phyloP scores from a whole-genome alignment of 2,113 vertebrate species.

The Cebidichthys violaceus region DNA sequence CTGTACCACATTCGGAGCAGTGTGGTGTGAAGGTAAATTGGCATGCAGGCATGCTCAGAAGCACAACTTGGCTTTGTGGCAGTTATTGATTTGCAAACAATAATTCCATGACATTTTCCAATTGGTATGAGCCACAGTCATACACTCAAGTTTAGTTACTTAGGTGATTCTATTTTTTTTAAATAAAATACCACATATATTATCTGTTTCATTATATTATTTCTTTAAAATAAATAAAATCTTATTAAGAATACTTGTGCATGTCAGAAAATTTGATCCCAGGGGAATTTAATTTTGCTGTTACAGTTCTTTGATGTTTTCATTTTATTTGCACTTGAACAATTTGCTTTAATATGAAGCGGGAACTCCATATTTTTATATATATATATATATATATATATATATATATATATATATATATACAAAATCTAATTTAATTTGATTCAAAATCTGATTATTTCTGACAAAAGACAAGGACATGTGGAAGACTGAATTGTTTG shows the following conservation, averaged over 20 bases:
- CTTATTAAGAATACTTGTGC: neutral
- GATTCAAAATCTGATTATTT: neutral
- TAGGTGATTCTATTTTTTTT: neutral
- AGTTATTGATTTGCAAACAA: conserved; percentile 9
- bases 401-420: neutral
- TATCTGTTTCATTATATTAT: neutral
- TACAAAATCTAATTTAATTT: neutral
- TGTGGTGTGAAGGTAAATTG: conserved; percentile 25
- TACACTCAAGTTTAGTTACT: neutral
- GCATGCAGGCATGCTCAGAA: neutral
- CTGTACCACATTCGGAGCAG: conserved; percentile 31
- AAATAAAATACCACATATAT: neutral
- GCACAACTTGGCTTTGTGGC: neutral
- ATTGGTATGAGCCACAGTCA: neutral
- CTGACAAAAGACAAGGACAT: neutral
- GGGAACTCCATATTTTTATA: neutral
- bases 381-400: neutral
- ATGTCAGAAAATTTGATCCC: too few relatives aligned
- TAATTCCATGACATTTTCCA: neutral
- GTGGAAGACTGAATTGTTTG: neutral
- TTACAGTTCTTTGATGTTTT: neutral
- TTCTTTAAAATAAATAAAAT: neutral
- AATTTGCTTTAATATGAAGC: neutral
- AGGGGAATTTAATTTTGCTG: too few relatives aligned
- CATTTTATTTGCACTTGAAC: neutral